phyloP scores from a whole-genome alignment of 2,797 vertebrate genomes.

The Urocyon cinereoargenteus region DNA sequence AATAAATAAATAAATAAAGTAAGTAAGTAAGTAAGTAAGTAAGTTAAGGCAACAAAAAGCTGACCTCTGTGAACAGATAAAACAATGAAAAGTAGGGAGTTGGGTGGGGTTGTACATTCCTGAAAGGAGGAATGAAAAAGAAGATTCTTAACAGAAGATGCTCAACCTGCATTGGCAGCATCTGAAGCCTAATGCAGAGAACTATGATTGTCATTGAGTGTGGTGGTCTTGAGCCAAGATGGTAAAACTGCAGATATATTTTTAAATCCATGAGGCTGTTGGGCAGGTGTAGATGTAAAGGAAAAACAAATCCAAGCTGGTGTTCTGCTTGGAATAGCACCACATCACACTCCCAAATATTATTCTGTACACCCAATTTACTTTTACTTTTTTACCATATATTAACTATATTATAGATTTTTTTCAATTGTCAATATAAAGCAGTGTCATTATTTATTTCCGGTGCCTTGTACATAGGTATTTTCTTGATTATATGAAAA shows the following conservation, averaged over 20 bases:
- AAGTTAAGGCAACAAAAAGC: neutral
- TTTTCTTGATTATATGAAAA: slow-evolving; percentile 67
- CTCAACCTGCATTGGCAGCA: neutral
- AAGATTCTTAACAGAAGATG: slow-evolving; percentile 52
- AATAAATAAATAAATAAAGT: too few species aligned
- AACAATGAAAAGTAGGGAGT: neutral
- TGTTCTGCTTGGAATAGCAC: slow-evolving; percentile 73
- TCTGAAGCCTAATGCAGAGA: neutral
- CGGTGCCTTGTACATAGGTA: neutral
- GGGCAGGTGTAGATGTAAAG: slow-evolving; percentile 38
- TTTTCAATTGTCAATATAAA: slow-evolving; percentile 63
- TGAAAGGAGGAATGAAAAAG: neutral
- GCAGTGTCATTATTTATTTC: slow-evolving; percentile 42
- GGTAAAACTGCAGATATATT: slow-evolving; percentile 44
- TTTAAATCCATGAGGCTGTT: slow-evolving; percentile 65
- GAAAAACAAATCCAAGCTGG: slow-evolving; percentile 74
- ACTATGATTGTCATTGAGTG: neutral
- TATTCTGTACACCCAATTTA: slow-evolving; percentile 69
- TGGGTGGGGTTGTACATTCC: neutral
- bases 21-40: too few species aligned
- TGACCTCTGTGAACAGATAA: neutral
- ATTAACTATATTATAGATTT: slow-evolving; percentile 55
- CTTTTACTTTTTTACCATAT: slow-evolving; percentile 76
- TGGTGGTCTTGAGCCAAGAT: neutral
- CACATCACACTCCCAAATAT: slow-evolving; percentile 80